Percentiles rank a stretch among this genome's conserved stretches.
Evolutionary conservation across 2,113 vertebrate genomes (phyloP).

Genomic region (Cynocephalus volans): DNA sequence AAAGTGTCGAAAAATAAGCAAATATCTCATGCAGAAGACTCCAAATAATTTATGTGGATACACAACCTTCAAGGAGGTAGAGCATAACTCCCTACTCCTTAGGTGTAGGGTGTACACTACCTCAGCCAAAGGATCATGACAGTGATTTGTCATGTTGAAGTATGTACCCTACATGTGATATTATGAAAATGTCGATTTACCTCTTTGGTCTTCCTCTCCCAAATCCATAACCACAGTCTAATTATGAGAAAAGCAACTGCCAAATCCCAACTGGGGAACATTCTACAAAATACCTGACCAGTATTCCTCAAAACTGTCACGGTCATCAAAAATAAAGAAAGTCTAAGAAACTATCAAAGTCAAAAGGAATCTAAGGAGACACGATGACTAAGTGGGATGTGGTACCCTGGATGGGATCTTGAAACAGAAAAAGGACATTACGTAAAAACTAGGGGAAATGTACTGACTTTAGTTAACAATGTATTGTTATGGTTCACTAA

Average conservation of each 20-base stretch:
- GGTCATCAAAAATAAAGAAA: neutral
- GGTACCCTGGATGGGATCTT: neutral
- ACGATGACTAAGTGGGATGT: neutral
- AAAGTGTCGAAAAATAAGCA: neutral
- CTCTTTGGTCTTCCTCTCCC: neutral
- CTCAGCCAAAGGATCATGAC: neutral
- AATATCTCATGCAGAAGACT: neutral
- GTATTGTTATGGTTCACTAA: neutral
- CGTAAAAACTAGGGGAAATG: neutral
- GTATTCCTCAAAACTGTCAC: neutral
- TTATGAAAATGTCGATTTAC: neutral
- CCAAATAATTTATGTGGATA: neutral
- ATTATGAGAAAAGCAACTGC: neutral
- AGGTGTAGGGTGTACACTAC: rapidly evolving
- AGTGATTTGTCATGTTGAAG: neutral
- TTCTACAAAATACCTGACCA: neutral
- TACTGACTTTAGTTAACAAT: neutral
- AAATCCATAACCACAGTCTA: neutral
- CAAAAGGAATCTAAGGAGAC: neutral
- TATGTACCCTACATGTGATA: neutral
- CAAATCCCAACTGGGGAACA: neutral
- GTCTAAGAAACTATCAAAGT: neutral
- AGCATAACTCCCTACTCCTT: neutral
- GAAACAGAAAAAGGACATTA: neutral
- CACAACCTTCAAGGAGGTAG: rapidly evolving